Base-by-base conservation (phyloP, 2,888 invertebrate species). In the Pegoplata infirma region DNA sequence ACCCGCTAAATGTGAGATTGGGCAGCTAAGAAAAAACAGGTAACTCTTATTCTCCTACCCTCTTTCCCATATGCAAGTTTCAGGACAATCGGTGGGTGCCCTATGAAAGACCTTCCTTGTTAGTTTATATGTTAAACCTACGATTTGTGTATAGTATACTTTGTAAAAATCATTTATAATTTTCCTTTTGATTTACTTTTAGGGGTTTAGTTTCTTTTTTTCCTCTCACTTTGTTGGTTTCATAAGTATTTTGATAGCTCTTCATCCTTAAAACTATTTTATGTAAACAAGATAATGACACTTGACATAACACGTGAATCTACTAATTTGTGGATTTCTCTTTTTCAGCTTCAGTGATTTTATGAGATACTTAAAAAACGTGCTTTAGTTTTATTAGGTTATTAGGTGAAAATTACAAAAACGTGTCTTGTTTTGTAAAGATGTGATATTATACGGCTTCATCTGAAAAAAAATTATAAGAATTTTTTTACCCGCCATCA, bases 231-330 rank as follows among this genome's bases (percentile, higher is more conserved):
- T 2, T 51, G 12, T 51, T 5, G 12, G 5, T 51, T 21, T 6
- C 47, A 19, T n/a, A n/a, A 17, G 1, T 68, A 16, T 49, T 68
- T 58, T 49, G 8, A 44, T 5, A 36, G 14, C 16, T 10, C 21
- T 3, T 8, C 10, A 8, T 68, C 36, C 28, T 49, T 8, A 2
- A 17, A 14, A 14, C 23, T 21, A n/a, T 25, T n/a, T 14, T 53
- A 21, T 36, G 10, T 36, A 72, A 58, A 68, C 14, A 66, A 40
- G 72, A 56, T 63, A 63, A 68, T 68, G 16, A 59, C 55, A 74
- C 67, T 67, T 59, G 28, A 59, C 47, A 36, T 21, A n/a, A 47
- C 47, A 56, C 56, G 46, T 47, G 58, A 63, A 10, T 63, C 19
- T 28, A 12, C 19, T 28, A 12, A 28, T 51, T 51, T 51, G 36